A percentile compares a stretch with the other conserved stretches of the same genome.
phyloP scores from a whole-genome alignment of 2,113 vertebrate species.

The Chrysemys picta region DNA sequence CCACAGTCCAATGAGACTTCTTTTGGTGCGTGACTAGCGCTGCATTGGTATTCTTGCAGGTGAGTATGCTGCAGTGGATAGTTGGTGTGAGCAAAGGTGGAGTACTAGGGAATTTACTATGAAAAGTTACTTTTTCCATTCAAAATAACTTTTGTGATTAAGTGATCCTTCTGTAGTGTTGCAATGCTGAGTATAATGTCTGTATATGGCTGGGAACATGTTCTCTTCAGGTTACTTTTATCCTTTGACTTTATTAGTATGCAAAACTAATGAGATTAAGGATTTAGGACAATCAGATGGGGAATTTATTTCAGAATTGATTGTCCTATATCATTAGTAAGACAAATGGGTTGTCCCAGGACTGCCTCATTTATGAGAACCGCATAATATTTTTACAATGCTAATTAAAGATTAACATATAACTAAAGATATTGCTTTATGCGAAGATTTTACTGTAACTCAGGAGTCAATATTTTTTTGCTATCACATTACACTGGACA shows the following conservation, averaged over 20 bases:
- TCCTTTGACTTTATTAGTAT: slow-evolving; percentile 21
- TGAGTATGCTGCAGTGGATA: neutral
- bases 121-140: neutral
- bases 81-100: neutral
- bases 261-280: slow-evolving; percentile 65
- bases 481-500: neutral
- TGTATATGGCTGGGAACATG: neutral
- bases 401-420: neutral
- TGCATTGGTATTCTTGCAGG: neutral
- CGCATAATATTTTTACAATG: neutral
- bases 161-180: neutral
- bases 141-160: neutral
- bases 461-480: neutral
- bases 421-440: neutral
- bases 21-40: accelerated
- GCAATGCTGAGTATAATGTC: neutral
- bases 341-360: slow-evolving; percentile 33
- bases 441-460: neutral
- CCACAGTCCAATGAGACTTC: neutral
- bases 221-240: slow-evolving; percentile 7
- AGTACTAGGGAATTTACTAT: neutral
- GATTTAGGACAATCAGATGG: slow-evolving; percentile 51
- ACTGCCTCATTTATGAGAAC: slow-evolving; percentile 12
- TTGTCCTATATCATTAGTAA: slow-evolving; percentile 1
- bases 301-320: slow-evolving; percentile 48